Percentiles rank a stretch among this genome's conserved stretches.
Conservation (phyloP, 1,140 invertebrate species). For the Radopholus similis region DNA sequence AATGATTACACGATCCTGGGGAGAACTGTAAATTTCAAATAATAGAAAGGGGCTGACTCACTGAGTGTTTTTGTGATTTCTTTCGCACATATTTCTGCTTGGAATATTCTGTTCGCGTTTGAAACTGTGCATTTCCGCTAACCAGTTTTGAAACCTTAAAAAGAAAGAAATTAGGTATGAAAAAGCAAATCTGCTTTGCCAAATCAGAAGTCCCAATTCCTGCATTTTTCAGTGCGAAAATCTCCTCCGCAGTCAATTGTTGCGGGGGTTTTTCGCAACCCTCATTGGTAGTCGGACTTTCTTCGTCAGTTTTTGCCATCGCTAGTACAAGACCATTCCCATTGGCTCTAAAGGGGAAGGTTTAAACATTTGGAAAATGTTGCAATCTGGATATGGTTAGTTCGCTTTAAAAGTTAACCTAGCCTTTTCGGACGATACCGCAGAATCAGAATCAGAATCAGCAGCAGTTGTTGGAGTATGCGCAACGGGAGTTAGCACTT, state of each 20-base stretch:
- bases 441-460: too few species aligned
- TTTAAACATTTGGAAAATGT: too few species aligned
- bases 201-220: constrained; percentile 2
- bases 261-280: too few species aligned
- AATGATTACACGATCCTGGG: constrained; percentile 25
- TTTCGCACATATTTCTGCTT: constrained; percentile 30
- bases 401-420: too few species aligned
- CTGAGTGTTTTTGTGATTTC: constrained; percentile 35
- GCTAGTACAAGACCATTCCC: too few species aligned
- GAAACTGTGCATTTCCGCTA: constrained; percentile 22
- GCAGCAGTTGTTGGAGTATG: background rate
- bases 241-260: constrained; percentile 10
- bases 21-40: background rate
- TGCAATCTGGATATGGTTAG: too few species aligned
- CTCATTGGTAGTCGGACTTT: too few species aligned
- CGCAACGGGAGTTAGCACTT: background rate
- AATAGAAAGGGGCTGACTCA: background rate
- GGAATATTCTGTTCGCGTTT: constrained; percentile 25
- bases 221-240: background rate
- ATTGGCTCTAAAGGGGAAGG: too few species aligned
- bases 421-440: too few species aligned
- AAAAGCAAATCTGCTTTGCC: background rate
- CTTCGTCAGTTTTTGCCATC: too few species aligned
- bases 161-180: constrained; percentile 7
- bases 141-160: constrained; percentile 33